Conservation (phyloP, 2,113 vertebrate species). For the Thymallus thymallus region DNA sequence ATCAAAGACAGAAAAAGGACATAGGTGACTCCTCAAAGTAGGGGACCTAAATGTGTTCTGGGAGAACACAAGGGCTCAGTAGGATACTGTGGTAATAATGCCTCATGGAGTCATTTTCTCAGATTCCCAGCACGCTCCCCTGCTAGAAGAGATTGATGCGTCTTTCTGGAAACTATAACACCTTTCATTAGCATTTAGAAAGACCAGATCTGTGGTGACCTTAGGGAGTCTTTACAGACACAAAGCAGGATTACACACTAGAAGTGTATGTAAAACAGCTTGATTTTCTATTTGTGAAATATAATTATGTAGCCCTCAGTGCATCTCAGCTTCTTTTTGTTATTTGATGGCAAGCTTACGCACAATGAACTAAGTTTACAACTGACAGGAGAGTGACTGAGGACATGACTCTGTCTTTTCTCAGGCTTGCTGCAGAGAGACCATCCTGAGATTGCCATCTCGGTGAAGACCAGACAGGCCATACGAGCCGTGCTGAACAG, state of each 20-base stretch:
- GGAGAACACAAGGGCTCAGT: conserved; percentile 46
- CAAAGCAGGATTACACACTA: too few relatives aligned
- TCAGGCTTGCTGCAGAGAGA: conserved; percentile 49
- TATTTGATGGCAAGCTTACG: neutral
- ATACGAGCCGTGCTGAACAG: conserved; percentile 57
- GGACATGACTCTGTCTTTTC: conserved; percentile 1
- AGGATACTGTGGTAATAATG: conserved; percentile 38
- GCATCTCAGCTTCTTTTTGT: neutral
- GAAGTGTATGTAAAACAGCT: too few relatives aligned
- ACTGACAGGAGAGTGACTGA: neutral
- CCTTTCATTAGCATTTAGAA: conserved; percentile 22
- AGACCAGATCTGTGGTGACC: too few relatives aligned
- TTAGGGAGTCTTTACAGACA: too few relatives aligned
- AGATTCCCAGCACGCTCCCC: conserved; percentile 25
- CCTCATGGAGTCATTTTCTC: conserved; percentile 25
- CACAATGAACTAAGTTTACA: neutral
- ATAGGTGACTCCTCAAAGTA: conserved; percentile 29
- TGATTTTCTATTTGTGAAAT: neutral
- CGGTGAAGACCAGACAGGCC: conserved; percentile 64
- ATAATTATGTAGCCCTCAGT: neutral
- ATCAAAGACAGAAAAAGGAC: conserved; percentile 36
- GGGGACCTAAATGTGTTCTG: conserved; percentile 9
- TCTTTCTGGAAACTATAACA: neutral
- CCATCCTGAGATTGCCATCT: conserved; percentile 57
- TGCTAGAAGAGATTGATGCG: conserved; percentile 18